A percentile compares a stretch with the other conserved stretches of the same genome.
phyloP scores from a whole-genome alignment of 2,888 invertebrate species.

The Fragum sueziense region DNA sequence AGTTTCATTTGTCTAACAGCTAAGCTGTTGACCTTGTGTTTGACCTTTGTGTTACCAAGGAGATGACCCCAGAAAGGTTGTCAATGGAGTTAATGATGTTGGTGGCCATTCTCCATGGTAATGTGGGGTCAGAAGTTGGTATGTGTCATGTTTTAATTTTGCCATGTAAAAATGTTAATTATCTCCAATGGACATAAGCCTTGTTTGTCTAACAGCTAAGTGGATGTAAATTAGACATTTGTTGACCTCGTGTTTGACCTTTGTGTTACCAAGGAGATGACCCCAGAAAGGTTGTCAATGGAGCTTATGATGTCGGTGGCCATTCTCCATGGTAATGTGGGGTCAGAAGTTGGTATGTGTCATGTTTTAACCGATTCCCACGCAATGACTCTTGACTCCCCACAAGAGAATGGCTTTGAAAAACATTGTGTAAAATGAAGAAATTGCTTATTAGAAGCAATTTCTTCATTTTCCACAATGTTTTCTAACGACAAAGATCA shows the following conservation, averaged over 20 bases:
- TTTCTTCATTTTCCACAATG: too few relatives aligned
- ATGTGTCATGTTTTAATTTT: too few relatives aligned
- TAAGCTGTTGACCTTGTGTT: conserved; percentile 85
- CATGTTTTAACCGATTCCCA: too few relatives aligned
- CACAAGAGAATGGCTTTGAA: too few relatives aligned
- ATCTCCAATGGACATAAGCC: too few relatives aligned
- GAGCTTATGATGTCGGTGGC: conserved; percentile 93
- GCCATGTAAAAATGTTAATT: too few relatives aligned
- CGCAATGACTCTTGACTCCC: too few relatives aligned
- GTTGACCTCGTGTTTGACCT: conserved; percentile 88
- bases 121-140: conserved; percentile 96
- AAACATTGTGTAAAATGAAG: too few relatives aligned
- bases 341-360: conserved; percentile 91
- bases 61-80: conserved; percentile 84
- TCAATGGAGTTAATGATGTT: conserved; percentile 93
- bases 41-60: conserved; percentile 87
- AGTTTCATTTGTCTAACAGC: conserved; percentile 86
- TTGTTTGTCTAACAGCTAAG: conserved; percentile 85
- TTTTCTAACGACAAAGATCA: too few relatives aligned
- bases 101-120: conserved; percentile 92
- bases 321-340: conserved; percentile 94
- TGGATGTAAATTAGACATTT: conserved; percentile 87
- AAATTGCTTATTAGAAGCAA: too few relatives aligned
- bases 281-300: conserved; percentile 85
- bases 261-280: conserved; percentile 85